A percentile compares a stretch with the other conserved stretches of the same genome.
phyloP scores from a whole-genome alignment of 2,888 invertebrate species.

The Drosophila incognita region DNA sequence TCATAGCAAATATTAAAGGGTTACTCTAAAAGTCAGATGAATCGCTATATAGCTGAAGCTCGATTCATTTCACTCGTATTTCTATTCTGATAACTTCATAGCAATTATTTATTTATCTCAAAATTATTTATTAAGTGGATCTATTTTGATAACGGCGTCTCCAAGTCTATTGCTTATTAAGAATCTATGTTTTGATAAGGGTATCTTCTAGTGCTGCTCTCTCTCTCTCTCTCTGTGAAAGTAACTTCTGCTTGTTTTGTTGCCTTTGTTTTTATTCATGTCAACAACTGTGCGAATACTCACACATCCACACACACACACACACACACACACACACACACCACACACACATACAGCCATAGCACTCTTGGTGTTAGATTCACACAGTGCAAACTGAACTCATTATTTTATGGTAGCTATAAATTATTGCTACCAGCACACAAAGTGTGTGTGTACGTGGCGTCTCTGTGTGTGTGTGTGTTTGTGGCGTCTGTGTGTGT shows the following conservation, averaged over 20 bases:
- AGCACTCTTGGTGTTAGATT: conserved; percentile 9
- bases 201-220: not conserved
- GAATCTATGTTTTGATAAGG: conserved; percentile 3
- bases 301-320: not conserved
- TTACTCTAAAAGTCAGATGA: not conserved
- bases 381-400: conserved; percentile 27
- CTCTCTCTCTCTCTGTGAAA: too few species aligned
- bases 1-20: not conserved
- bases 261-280: conserved; percentile 29
- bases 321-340: not conserved
- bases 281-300: conserved; percentile 39
- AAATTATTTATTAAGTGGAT: not conserved
- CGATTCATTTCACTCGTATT: not conserved
- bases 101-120: not conserved
- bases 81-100: not conserved
- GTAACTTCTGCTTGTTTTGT: not conserved
- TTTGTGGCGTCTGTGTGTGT: not conserved
- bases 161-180: not conserved
- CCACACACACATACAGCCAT: not conserved
- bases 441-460: conserved; percentile 12
- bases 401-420: conserved; percentile 15
- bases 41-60: not conserved
- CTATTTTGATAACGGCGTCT: not conserved
- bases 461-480: not conserved
- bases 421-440: conserved; percentile 45